Evolutionary conservation across 2,797 vertebrate genomes (phyloP).

Genomic region (Chiloscyllium punctatum): DNA sequence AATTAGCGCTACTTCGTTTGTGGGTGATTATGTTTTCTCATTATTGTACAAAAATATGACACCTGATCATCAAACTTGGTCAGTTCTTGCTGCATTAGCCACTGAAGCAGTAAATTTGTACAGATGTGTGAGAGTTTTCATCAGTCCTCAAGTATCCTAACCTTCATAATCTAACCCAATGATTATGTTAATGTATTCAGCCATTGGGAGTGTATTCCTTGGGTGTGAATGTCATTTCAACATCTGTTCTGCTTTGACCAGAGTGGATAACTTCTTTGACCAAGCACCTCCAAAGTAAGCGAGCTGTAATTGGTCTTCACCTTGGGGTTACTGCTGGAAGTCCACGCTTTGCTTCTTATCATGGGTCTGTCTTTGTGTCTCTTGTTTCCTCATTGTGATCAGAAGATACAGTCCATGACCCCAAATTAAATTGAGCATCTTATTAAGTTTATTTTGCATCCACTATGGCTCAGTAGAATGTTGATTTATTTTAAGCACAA

Average conservation of each 20-base stretch:
- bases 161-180: neutral
- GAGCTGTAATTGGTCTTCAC: neutral
- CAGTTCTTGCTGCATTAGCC: neutral
- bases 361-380: neutral
- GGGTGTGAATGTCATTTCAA: neutral
- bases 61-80: neutral
- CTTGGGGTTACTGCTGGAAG: neutral
- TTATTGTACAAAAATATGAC: neutral
- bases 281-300: neutral
- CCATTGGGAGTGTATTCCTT: neutral
- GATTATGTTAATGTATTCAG: conserved; percentile 19
- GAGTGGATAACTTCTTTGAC: neutral
- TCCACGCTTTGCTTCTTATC: neutral
- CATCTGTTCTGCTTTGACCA: neutral
- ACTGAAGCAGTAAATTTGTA: neutral
- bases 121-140: conserved; percentile 7
- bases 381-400: neutral
- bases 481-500: neutral
- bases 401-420: neutral
- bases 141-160: neutral
- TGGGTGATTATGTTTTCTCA: neutral
- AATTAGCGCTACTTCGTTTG: neutral
- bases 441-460: neutral
- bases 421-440: neutral
- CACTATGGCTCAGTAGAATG: neutral